These are phyloP conservation scores for Caenorhabditis drosophilae DNA, from an alignment of 2,888 invertebrate species.

Conservation along the genomic window DNA sequence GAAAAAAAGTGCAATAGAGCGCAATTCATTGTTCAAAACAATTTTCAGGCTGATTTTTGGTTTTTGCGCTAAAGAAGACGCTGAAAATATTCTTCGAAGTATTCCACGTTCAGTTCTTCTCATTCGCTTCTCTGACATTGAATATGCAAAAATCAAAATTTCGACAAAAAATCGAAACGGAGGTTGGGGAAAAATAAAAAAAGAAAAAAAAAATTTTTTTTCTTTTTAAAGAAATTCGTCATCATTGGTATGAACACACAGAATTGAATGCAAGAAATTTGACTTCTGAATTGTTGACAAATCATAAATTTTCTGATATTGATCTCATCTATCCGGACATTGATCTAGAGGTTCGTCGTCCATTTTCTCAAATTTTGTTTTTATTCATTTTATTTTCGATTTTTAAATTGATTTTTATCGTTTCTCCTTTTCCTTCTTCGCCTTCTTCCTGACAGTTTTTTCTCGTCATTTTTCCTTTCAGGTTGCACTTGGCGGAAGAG, in stretches of 20 bases:
- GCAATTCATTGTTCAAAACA: too few species aligned
- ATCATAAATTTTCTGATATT: slow-evolving; percentile 61
- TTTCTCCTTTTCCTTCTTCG: too few species aligned
- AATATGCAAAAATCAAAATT: slow-evolving; percentile 67
- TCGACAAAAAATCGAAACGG: slow-evolving; percentile 61
- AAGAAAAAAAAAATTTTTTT: too few species aligned
- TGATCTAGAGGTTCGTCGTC: slow-evolving; percentile 55
- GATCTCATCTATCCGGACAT: slow-evolving; percentile 67
- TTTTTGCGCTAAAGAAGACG: slow-evolving; percentile 67
- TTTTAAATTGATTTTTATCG: too few species aligned
- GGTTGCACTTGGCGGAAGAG: slow-evolving; percentile 61
- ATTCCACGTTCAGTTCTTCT: slow-evolving; percentile 56
- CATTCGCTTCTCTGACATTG: slow-evolving; percentile 67
- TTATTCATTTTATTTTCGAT: slow-evolving; percentile 1
- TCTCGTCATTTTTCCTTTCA: slow-evolving; percentile 19
- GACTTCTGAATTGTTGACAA: slow-evolving; percentile 58
- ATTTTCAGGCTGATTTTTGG: slow-evolving; percentile 63
- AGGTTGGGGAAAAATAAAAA: too few species aligned
- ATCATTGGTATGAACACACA: slow-evolving; percentile 67
- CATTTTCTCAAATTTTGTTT: not conserved
- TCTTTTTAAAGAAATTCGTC: slow-evolving; percentile 57
- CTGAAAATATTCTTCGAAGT: slow-evolving; percentile 60
- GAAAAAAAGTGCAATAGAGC: too few species aligned
- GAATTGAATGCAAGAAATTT: slow-evolving; percentile 61
- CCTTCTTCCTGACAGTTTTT: too few species aligned